Evolutionary conservation across 2,113 vertebrate species (phyloP), one percentile per base, ranked within the genome.

Genomic region (Rhynchomys soricoides): DNA sequence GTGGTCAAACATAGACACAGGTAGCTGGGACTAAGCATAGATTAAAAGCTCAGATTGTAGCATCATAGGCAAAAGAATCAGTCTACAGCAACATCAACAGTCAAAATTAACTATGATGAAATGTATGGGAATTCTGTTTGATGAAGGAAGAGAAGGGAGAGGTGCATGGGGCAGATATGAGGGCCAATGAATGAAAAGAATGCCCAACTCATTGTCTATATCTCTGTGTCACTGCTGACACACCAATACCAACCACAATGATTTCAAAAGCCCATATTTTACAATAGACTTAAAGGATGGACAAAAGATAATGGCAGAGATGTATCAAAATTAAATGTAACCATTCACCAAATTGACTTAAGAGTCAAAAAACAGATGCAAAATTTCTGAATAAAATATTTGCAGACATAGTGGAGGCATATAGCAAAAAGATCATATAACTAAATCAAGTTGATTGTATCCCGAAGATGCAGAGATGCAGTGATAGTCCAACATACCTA

Each of bases 121-220:
- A 94, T 29, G 52, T 37, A 24, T 43, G n/a, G 16, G 4, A 26
- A 31, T 50, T 85, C 24, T 40, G 24, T 70, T 34, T 40, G 22
- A 8, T 79, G 45, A 43, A 17, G 40, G 15, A 0, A 15, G 17
- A 2, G n/a, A 70, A 59, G 21, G 68, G 17, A 43, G 55, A 74
- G 15, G n/a, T 7, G 0, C 0, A 0, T 21, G 31, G 21, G 9
- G 10, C 1, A 48, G 31, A 34, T 40, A 55, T 26, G 57, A 55
- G 31, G 10, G 11, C 11, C 5, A 1, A 9, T 0, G 22, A 78
- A 73, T 50, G 9, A 26, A 66, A 40, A 43, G 77, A 59, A 29
- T 37, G 31, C 57, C 78, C 2, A 75, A 1, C 10, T 24, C 6
- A 0, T 16, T 50, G 68, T 43, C 62, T 64, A 1, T 19, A 22